Percentiles rank a stretch among this genome's conserved stretches.
Conservation (phyloP, 2,113 vertebrate species). For the Thalassarche chlororhynchos region DNA sequence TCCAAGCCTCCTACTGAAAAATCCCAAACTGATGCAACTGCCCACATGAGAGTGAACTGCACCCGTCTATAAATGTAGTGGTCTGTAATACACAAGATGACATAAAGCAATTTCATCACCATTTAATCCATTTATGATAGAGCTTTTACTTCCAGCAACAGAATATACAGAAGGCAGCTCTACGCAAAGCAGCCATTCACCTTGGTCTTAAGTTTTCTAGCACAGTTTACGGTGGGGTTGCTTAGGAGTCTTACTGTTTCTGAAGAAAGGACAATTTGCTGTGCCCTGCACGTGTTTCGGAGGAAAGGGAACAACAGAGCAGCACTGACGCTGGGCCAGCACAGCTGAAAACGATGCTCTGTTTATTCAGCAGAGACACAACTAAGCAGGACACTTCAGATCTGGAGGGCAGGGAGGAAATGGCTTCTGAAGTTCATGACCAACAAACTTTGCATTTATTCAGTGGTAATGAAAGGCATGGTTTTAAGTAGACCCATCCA, state of each 20-base stretch:
- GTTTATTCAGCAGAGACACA: background rate
- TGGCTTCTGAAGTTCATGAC: background rate
- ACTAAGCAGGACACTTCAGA: background rate
- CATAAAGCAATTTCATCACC: background rate
- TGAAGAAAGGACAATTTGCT: background rate
- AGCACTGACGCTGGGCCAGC: background rate
- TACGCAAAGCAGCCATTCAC: background rate
- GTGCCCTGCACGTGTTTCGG: rapidly evolving
- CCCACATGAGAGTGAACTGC: background rate
- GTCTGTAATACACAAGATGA: background rate
- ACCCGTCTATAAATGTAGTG: background rate
- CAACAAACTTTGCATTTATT: background rate
- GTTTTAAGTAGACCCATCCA: background rate
- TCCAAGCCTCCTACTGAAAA: background rate
- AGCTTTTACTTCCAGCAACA: background rate
- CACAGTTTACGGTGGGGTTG: background rate
- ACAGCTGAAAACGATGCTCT: background rate
- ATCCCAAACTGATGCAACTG: background rate
- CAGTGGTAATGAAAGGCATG: background rate
- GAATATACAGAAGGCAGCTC: background rate
- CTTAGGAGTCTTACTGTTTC: background rate
- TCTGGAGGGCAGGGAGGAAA: background rate
- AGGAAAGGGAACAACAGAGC: background rate
- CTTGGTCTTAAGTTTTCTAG: background rate
- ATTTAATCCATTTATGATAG: background rate